These are phyloP conservation scores for Prinia subflava DNA, from an alignment of 2,113 vertebrate genomes.

Conservation along the genomic window DNA sequence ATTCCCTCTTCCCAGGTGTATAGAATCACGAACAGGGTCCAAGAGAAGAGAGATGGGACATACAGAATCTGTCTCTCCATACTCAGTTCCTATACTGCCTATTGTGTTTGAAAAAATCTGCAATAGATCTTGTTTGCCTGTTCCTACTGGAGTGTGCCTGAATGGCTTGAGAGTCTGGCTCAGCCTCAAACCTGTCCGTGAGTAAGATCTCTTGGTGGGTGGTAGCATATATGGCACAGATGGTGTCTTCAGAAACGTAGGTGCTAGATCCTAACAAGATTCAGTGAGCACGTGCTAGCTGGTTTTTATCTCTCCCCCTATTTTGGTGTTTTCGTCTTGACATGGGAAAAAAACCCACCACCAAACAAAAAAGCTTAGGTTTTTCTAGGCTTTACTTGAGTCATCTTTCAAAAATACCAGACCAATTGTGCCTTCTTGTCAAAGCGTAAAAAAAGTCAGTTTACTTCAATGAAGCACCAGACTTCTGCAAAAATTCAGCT, in stretches of 20 bases:
- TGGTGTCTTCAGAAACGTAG: neutral
- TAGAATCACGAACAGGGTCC: too few relatives aligned
- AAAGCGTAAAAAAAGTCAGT: neutral
- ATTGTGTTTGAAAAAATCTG: neutral
- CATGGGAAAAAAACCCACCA: rapidly evolving
- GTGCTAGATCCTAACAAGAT: neutral
- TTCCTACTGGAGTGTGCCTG: neutral
- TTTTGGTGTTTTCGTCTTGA: neutral
- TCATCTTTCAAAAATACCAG: neutral
- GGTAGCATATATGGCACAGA: neutral
- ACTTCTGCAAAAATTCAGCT: neutral
- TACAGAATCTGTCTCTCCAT: neutral
- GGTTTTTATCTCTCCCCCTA: neutral
- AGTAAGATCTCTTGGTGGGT: conserved; percentile 9
- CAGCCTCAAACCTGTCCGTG: neutral
- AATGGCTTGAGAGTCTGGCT: neutral
- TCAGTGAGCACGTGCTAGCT: neutral
- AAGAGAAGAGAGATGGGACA: neutral
- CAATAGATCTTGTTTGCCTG: neutral
- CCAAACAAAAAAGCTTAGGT: neutral
- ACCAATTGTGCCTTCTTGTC: neutral
- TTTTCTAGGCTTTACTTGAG: neutral
- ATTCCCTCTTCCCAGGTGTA: neutral
- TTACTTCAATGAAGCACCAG: neutral
- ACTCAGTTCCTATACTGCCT: neutral